Evolutionary conservation across 2,113 vertebrate species (phyloP), one percentile per base, ranked within the genome.

Genomic region (Chionis minor): DNA sequence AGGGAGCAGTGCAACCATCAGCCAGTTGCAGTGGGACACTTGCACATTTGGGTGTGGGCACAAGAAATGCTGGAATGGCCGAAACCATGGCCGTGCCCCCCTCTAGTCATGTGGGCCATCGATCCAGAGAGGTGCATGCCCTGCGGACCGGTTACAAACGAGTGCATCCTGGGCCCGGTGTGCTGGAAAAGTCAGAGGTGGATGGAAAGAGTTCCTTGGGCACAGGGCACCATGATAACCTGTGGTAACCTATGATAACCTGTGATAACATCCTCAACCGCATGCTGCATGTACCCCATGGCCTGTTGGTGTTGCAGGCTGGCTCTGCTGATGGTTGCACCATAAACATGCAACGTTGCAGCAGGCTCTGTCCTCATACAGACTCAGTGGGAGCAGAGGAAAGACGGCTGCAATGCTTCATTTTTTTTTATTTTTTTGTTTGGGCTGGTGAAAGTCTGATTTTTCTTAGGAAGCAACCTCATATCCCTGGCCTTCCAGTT

Each of bases 1-100:
- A 51, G 49, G 7, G 6, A 55, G 20, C 8, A 10, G 4, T 12
- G 20, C 42, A 73, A n/a, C 24, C n/a, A 14, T 12, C 1, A 3
- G 14, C 4, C 23, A 38, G 17, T 16, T 69, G 18, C 54, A 44
- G 52, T 13, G n/a, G 52, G 15, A 65, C 16, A 8, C 13, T 20
- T 26, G 4, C 20, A 58, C 2, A 0, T 72, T 59, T 49, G 23
- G n/a, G n/a, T 27, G 23, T 32, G 33, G 62, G 15, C 66, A 40
- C 59, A 7, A 72, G 40, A 66, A 66, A 16, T 44, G 14, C 11
- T 59, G 75, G 30, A 49, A 33, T 30, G 42, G 15, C 55, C 33
- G 28, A 83, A 51, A 63, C 13, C 18, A 6, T 1, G 2, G 54
- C 7, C 10, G 0, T 75, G 24, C 4, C 6, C 8, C 7, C 7